A percentile compares a stretch with the other conserved stretches of the same genome.
Evolutionary conservation across 2,113 vertebrate species (phyloP).

Genomic region (Neomonachus schauinslandi): DNA sequence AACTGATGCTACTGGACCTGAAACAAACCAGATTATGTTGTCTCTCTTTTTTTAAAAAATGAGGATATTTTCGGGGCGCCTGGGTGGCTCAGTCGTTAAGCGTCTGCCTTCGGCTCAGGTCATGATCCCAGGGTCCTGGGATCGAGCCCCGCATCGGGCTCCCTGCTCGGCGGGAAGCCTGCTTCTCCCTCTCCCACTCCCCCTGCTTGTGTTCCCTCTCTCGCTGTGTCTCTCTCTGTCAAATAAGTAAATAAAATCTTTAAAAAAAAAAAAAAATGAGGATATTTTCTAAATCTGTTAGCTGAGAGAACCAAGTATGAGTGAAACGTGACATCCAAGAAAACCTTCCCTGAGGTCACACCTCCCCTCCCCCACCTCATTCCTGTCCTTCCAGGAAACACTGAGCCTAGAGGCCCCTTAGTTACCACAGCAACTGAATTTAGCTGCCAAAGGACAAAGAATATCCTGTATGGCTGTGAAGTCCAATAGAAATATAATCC

Average conservation of each 20-base stretch:
- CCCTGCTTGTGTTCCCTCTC: too few relatives aligned
- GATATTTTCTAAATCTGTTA: neutral
- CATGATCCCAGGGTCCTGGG: too few relatives aligned
- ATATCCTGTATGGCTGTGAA: neutral
- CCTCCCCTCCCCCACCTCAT: neutral
- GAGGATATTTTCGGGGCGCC: neutral
- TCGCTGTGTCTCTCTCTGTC: too few relatives aligned
- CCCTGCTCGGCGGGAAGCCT: too few relatives aligned
- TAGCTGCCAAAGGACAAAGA: conserved; percentile 54
- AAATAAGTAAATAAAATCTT: too few relatives aligned
- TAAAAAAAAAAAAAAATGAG: neutral
- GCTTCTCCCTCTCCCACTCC: too few relatives aligned
- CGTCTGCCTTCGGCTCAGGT: too few relatives aligned
- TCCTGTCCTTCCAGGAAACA: neutral
- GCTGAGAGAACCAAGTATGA: neutral
- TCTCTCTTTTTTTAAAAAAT: neutral
- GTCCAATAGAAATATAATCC: neutral
- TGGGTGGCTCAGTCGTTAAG: too few relatives aligned
- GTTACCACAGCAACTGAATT: conserved; percentile 66
- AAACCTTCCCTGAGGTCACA: neutral
- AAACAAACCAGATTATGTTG: neutral
- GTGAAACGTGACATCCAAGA: conserved; percentile 30
- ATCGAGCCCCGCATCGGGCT: too few relatives aligned
- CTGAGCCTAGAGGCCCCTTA: conserved; percentile 12
- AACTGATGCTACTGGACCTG: neutral